Evolutionary conservation across 2,888 invertebrate species (phyloP), one percentile per base, ranked within the genome.

Genomic region (Apamea epomidion): DNA sequence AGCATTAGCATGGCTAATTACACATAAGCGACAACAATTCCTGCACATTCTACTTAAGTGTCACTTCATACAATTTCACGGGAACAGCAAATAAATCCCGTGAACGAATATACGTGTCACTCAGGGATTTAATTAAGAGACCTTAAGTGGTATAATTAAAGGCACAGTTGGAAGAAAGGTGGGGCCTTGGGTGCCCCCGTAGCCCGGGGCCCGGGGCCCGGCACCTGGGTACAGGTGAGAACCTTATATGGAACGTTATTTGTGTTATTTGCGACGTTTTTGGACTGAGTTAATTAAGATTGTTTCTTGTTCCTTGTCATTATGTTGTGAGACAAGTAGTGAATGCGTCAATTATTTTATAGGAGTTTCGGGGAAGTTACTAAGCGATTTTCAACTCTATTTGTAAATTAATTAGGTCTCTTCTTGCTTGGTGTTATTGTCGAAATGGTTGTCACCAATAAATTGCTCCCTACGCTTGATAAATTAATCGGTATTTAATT

Each of bases 141-240:
- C 91, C 85, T 91, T 91, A 92, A 94, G 91, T 92, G 92, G 88
- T 85, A 87, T 93, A 93, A 94, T 93, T 93, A 93, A 92, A 91
- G 90, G 90, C 80, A 84, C 86, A 82, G 89, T 82, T 89, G 88
- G 90, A 82, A 90, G 88, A 81, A 88, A 83, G 84, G 80, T 78
- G 76, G 78, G 82, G 14, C 48, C 32, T 60, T 69, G 68, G 71
- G 76, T 65, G 37, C 25, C 68, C 71, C 62, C 65, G 60, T 12
- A 51, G 18, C 64, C 37, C 75, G n/a, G 71, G 51, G 3, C 21
- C 32, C 42, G 45, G 67, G 45, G 6, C 32, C 54, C 32, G 74
- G 25, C 48, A 16, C 54, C 37, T 14, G 45, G 32, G 42, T 37
- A 51, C 85, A 81, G 81, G 75, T 87, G 87, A 54, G 76, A 45